Evolutionary conservation across 2,113 vertebrate genomes (phyloP).

Genomic region (Semnopithecus entellus): DNA sequence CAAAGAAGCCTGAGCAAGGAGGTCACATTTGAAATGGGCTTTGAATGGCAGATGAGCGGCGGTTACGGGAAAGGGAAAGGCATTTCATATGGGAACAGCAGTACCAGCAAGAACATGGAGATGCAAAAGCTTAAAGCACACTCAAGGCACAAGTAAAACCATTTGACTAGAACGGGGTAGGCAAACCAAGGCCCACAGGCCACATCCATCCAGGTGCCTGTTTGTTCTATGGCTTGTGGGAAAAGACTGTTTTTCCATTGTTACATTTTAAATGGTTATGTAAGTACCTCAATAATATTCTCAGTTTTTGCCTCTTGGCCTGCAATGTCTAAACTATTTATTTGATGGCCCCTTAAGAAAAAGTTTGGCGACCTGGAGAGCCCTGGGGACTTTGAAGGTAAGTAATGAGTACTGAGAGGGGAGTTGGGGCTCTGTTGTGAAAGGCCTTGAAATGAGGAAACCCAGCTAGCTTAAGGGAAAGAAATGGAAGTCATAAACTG

Average conservation of each 20-base stretch:
- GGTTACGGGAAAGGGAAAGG: not conserved
- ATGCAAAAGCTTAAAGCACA: not conserved
- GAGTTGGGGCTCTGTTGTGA: not conserved
- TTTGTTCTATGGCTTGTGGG: not conserved
- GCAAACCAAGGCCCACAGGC: not conserved
- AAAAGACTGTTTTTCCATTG: not conserved
- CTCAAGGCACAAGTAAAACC: not conserved
- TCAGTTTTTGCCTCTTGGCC: not conserved
- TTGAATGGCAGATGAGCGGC: not conserved
- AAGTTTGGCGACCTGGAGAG: not conserved
- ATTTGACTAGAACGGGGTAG: not conserved
- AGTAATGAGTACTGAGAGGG: not conserved
- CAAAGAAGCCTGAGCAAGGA: not conserved
- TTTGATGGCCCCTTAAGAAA: not conserved
- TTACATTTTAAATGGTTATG: not conserved
- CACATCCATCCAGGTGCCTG: not conserved
- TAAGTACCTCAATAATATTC: not conserved
- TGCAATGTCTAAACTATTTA: not conserved
- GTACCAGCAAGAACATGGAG: not conserved
- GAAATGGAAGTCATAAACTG: not conserved
- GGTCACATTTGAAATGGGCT: not conserved
- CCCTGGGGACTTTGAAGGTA: not conserved
- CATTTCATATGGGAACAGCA: not conserved
- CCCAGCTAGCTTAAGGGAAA: not conserved
- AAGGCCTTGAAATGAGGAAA: constrained; percentile 5